Conservation (phyloP, 2,797 vertebrate genomes). For the Ambastaia sidthimunki region DNA sequence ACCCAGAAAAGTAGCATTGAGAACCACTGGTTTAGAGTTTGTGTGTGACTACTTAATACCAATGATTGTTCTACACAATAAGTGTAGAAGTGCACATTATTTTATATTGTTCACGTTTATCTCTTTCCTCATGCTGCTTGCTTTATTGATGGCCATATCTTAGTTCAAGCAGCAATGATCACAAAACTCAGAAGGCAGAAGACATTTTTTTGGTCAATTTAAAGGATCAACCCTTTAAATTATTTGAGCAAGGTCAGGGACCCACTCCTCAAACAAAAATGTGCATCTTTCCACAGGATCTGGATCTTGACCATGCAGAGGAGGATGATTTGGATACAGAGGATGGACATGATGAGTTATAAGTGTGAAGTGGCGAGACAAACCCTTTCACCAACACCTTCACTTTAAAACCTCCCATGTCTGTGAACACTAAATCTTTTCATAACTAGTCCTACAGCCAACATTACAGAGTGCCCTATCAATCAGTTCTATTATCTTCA, state of each 20-base stretch:
- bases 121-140: not conserved
- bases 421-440: conserved; percentile 70
- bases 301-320: conserved; percentile 84
- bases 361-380: conserved; percentile 70
- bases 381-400: conserved; percentile 73
- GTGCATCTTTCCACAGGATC: conserved; percentile 60
- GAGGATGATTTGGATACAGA: conserved; percentile 85
- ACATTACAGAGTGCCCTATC: conserved; percentile 42
- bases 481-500: conserved; percentile 48
- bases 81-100: no score
- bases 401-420: conserved; percentile 65
- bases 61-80: no score
- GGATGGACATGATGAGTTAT: conserved; percentile 91
- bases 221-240: not conserved
- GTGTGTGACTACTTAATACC: no score
- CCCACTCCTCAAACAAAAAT: not conserved
- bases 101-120: no score
- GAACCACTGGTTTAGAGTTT: no score
- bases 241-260: no score
- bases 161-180: no score
- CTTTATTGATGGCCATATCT: not conserved
- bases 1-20: not conserved
- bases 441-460: conserved; percentile 60
- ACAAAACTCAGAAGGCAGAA: no score
- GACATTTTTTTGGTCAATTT: not conserved